These are phyloP conservation scores for Antigone vipio DNA, from an alignment of 2,113 vertebrate species.

Conservation along the genomic window DNA sequence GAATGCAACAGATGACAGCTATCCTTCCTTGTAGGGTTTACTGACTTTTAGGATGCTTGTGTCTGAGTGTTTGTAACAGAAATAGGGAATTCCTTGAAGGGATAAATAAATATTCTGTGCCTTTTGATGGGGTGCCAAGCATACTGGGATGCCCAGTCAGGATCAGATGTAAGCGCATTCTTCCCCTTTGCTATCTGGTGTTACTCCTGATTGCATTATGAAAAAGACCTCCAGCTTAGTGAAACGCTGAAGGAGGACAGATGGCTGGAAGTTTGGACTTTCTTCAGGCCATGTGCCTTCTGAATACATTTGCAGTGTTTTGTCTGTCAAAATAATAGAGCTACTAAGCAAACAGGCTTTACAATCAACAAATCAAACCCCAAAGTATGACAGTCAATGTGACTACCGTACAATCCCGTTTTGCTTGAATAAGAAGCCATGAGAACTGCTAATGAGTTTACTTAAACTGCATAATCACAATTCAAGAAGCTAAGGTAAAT, in stretches of 20 bases:
- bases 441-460: slow-evolving; percentile 21
- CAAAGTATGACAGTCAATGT: not conserved
- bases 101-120: not conserved
- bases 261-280: slow-evolving; percentile 17
- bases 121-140: not conserved
- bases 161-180: not conserved
- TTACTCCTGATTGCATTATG: not conserved
- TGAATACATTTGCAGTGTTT: slow-evolving; percentile 16
- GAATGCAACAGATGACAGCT: not conserved
- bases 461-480: not conserved
- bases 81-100: not conserved
- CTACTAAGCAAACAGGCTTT: slow-evolving; percentile 29
- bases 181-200: not conserved
- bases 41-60: not conserved
- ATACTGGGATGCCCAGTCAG: not conserved
- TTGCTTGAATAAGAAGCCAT: not conserved
- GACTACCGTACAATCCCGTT: not conserved
- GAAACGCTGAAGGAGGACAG: slow-evolving; percentile 12
- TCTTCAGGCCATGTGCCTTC: not conserved
- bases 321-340: slow-evolving; percentile 30
- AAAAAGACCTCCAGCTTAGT: not conserved
- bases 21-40: not conserved
- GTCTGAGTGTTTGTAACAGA: not conserved
- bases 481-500: slow-evolving; percentile 17
- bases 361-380: slow-evolving; percentile 16